A percentile compares a stretch with the other conserved stretches of the same genome.
Conservation (phyloP, 2,888 invertebrate genomes). For the Cheiracanthium punctorium region DNA sequence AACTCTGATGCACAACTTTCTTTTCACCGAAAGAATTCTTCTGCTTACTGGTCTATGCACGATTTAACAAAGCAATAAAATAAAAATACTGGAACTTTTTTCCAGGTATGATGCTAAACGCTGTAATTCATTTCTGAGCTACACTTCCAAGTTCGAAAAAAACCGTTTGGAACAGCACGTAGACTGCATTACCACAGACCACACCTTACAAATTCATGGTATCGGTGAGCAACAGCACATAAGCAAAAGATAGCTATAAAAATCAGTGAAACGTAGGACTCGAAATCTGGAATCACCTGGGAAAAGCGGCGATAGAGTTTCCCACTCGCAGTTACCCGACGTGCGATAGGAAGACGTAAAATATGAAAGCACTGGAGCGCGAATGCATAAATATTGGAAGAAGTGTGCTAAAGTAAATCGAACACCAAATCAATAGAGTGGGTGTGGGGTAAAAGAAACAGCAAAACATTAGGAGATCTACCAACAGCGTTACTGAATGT, state of each 20-base stretch:
- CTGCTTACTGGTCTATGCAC: no score
- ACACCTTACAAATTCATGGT: neutral
- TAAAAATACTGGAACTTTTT: no score
- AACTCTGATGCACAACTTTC: no score
- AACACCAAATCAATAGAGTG: neutral
- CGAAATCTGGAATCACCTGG: neutral
- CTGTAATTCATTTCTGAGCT: no score
- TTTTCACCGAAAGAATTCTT: no score
- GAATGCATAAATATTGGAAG: neutral
- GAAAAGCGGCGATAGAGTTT: neutral
- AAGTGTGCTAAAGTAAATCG: neutral
- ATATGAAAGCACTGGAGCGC: neutral
- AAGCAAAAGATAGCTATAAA: neutral
- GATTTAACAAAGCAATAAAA: no score
- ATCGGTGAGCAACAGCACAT: neutral
- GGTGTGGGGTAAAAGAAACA: no score
- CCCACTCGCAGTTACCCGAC: neutral
- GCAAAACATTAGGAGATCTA: no score
- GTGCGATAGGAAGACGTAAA: constrained; percentile 1
- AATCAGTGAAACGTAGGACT: neutral
- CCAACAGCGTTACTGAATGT: no score
- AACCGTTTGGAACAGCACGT: no score
- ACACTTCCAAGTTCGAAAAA: no score
- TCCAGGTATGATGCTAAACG: no score
- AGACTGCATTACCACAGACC: neutral